A percentile compares a stretch with the other conserved stretches of the same genome.
phyloP scores from a whole-genome alignment of 2,888 invertebrate genomes.

The Agonopterix heracliana region DNA sequence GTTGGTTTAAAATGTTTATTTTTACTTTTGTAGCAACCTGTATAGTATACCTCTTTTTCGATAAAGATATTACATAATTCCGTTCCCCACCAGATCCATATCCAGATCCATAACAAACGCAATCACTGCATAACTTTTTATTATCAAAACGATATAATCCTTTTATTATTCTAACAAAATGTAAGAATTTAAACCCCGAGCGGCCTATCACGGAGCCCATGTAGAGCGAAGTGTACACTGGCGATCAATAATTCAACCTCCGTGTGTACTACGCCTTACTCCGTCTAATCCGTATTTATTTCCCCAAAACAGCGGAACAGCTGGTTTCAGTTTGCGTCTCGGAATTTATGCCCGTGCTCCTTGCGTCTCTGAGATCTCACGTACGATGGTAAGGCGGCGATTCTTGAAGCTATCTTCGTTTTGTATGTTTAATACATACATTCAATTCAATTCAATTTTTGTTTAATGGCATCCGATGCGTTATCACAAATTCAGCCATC shows the following conservation, averaged over 20 bases:
- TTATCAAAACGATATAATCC: too few species aligned
- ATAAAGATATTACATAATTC: too few species aligned
- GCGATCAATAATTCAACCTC: conserved; percentile 56
- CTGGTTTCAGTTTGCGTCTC: conserved; percentile 63
- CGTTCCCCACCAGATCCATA: too few species aligned
- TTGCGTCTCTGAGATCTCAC: conserved; percentile 43
- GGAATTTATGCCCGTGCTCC: conserved; percentile 60
- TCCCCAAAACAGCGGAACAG: conserved; percentile 66
- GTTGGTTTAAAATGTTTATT: too few species aligned
- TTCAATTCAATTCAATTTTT: too few species aligned
- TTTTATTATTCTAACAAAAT: not conserved
- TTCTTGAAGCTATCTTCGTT: conserved; percentile 14
- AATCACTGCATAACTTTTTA: too few species aligned
- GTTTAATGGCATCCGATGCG: too few species aligned
- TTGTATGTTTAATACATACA: not conserved
- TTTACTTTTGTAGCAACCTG: too few species aligned
- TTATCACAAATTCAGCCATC: too few species aligned
- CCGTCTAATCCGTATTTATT: conserved; percentile 69
- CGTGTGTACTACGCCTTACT: conserved; percentile 36
- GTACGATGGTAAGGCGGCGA: conserved; percentile 24
- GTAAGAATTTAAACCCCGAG: conserved; percentile 5
- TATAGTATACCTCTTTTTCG: too few species aligned
- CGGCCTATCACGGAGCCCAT: conserved; percentile 5
- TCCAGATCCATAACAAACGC: too few species aligned
- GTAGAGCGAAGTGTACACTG: conserved; percentile 19